These are phyloP conservation scores for Crenichthys baileyi DNA, from an alignment of 2,797 vertebrate species.

Conservation along the genomic window DNA sequence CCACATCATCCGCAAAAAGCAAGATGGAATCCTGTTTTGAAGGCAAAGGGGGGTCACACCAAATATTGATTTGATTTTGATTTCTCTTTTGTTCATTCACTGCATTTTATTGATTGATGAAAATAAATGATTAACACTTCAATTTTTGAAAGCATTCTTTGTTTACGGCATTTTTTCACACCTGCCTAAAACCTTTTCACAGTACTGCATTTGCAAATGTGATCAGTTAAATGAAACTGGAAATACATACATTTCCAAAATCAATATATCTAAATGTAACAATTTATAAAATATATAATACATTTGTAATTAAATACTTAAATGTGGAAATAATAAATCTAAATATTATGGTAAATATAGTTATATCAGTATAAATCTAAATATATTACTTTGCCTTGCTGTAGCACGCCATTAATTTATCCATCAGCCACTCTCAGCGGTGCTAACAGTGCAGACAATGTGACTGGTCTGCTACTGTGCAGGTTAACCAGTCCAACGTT, in stretches of 20 bases:
- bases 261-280: too few species aligned
- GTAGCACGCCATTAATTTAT: background rate
- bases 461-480: background rate
- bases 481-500: background rate
- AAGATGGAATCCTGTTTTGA: conserved; percentile 25
- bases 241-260: too few species aligned
- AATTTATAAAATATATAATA: too few species aligned
- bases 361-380: background rate
- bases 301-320: background rate
- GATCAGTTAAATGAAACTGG: too few species aligned
- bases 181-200: too few species aligned
- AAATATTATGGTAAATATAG: background rate
- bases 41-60: conserved; percentile 48
- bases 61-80: conserved; percentile 21
- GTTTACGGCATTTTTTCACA: too few species aligned
- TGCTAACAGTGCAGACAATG: background rate
- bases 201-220: too few species aligned
- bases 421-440: background rate
- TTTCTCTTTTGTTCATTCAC: background rate
- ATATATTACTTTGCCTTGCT: background rate
- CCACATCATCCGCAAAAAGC: too few species aligned
- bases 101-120: too few species aligned
- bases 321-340: background rate
- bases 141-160: too few species aligned
- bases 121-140: too few species aligned